A percentile compares a stretch with the other conserved stretches of the same genome.
Evolutionary conservation across 2,888 invertebrate species (phyloP).

Genomic region (Drosophila cyrtoloma): DNA sequence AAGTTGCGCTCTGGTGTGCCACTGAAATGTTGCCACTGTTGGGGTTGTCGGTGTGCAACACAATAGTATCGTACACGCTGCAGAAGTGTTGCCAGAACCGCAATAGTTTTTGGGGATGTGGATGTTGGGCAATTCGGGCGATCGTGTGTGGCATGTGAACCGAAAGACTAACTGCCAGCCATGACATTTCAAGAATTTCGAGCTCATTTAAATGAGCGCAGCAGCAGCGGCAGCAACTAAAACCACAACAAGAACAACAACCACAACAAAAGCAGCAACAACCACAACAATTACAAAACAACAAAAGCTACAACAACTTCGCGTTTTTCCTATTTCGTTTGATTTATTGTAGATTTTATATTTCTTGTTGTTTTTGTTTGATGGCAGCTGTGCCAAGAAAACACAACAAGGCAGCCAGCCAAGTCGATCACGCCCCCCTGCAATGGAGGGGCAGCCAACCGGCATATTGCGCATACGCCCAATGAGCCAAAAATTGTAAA

Average conservation of each 20-base stretch:
- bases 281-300: constrained; percentile 11
- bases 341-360: constrained; percentile 64
- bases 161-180: constrained; percentile 73
- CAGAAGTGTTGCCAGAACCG: constrained; percentile 32
- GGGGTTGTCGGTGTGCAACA: constrained; percentile 19
- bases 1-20: neutral
- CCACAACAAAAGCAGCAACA: constrained; percentile 3
- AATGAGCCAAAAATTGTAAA: constrained; percentile 51
- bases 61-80: constrained; percentile 1
- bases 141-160: constrained; percentile 51
- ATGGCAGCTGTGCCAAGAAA: constrained; percentile 69
- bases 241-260: constrained; percentile 4
- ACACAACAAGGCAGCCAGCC: constrained; percentile 50
- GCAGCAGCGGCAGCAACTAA: constrained; percentile 3
- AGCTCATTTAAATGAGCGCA: constrained; percentile 65
- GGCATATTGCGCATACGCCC: constrained; percentile 64
- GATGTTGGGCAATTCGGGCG: constrained; percentile 6
- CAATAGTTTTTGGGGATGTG: constrained; percentile 27
- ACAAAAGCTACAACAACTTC: constrained; percentile 39
- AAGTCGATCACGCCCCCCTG: constrained; percentile 49
- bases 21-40: neutral
- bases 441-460: constrained; percentile 26
- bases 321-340: constrained; percentile 68
- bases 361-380: constrained; percentile 7
- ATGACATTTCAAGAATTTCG: constrained; percentile 75